Conservation (phyloP, 2,797 vertebrate genomes). For the Tiaroga cobitis region DNA sequence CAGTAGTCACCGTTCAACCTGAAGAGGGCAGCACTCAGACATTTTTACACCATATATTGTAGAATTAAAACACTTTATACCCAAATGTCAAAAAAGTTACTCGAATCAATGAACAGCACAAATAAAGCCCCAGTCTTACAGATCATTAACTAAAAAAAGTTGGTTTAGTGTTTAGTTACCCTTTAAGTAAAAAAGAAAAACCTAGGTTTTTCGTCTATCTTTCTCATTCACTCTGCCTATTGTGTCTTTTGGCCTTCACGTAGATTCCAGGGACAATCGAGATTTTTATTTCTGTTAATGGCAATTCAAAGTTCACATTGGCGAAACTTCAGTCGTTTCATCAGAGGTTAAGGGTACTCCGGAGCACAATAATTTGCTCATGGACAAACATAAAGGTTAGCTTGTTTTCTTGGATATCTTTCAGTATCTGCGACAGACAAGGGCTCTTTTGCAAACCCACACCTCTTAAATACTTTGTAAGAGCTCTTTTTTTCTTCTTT, state of each 20-base stretch:
- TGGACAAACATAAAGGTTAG: slow-evolving; percentile 17
- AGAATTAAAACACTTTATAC: no score
- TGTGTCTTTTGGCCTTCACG: slow-evolving; percentile 44
- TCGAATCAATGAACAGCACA: no score
- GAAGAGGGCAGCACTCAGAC: no score
- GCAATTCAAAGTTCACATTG: slow-evolving; percentile 45
- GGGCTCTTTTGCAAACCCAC: slow-evolving; percentile 32
- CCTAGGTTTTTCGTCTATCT: neutral
- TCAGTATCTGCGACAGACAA: neutral
- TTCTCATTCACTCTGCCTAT: slow-evolving; percentile 19
- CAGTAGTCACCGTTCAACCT: no score
- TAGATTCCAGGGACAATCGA: slow-evolving; percentile 27
- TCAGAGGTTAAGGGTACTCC: neutral
- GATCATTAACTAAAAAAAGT: no score
- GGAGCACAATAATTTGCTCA: slow-evolving; percentile 18
- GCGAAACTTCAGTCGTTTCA: slow-evolving; percentile 32
- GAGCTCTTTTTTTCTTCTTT: slow-evolving; percentile 15
- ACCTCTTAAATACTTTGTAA: slow-evolving; percentile 49
- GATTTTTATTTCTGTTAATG: slow-evolving; percentile 9
- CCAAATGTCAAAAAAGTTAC: no score
- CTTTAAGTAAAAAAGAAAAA: neutral
- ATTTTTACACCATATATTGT: no score
- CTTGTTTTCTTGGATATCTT: slow-evolving; percentile 32
- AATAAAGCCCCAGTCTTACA: no score
- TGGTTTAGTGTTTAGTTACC: no score